Base-by-base conservation (phyloP, 1,140 invertebrate genomes). In the Brachionus rubens region DNA sequence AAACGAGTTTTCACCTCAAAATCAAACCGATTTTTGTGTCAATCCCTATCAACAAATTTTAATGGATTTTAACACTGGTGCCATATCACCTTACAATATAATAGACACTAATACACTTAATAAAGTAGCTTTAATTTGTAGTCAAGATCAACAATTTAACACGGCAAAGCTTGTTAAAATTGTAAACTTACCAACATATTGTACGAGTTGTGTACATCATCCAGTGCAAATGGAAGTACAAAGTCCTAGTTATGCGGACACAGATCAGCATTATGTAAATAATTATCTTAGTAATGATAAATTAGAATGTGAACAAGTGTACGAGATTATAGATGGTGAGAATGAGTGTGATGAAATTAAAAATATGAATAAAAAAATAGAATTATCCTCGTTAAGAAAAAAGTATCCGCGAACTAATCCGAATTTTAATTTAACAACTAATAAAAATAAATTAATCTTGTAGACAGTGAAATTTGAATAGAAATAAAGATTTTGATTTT, bases 341-440 rank as follows among this genome's bases (percentile, higher is more conserved):
- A 43, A 43, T 65, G 59, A 65, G 33, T 43, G 24, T 65, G 59
- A 65, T n/a, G 40, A 65, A 3, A 28, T 1, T 6, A 65, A 43
- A 24, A 43, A 41, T 43, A 26, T 9, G 28, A 65, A 65, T 26
- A 65, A 41, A 43, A 65, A 46, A 10, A 24, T 21, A 30, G 33
- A 59, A 28, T 59, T 36, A n/a, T 59, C 54, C 24, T 43, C 59
- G n/a, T 26, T 43, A 21, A 65, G 40, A 43, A 65, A 65, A 43
- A 65, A 65, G 43, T 65, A 65, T 65, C 59, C 59, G 21, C 33
- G 40, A 43, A 65, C 59, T 24, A 65, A 65, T 65, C 59, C 59
- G 36, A 65, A 65, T 65, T 65, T 65, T 43, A 36, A 36, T 5
- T 36, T 3, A 36, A 36, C 33, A 36, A 36, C 4, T 5, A 3